Evolutionary conservation across 2,113 vertebrate genomes (phyloP).

Genomic region (Enhydra lutris): DNA sequence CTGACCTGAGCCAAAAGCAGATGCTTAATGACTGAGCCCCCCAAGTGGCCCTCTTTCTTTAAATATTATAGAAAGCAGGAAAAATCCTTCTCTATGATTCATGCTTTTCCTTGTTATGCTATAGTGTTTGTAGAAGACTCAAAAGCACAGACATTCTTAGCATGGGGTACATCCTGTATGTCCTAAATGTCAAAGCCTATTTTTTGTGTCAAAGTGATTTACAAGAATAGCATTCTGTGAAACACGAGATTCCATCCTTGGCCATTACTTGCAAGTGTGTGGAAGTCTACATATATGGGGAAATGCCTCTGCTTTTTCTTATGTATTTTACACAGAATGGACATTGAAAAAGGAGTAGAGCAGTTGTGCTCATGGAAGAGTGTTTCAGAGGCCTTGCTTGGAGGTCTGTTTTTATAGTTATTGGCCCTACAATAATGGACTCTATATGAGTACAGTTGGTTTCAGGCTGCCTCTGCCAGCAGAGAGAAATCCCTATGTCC

Average conservation of each 20-base stretch:
- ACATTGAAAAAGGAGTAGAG: background rate
- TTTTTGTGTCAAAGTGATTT: background rate
- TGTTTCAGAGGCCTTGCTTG: background rate
- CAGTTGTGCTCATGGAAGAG: background rate
- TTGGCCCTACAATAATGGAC: rapidly evolving
- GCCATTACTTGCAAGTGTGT: background rate
- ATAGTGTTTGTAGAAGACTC: background rate
- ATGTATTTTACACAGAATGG: background rate
- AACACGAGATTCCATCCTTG: background rate
- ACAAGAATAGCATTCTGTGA: background rate
- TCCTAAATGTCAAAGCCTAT: background rate
- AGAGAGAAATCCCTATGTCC: background rate
- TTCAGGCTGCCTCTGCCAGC: too few species aligned
- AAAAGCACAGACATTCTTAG: background rate
- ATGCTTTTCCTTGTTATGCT: background rate
- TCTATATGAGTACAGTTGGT: background rate
- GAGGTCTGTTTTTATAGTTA: too few species aligned
- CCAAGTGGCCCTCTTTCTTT: background rate
- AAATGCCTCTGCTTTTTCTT: background rate
- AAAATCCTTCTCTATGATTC: background rate
- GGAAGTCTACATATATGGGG: background rate
- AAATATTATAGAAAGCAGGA: background rate
- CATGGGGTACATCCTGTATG: background rate
- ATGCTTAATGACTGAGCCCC: too few species aligned
- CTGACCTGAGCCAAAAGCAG: too few species aligned